A percentile compares a stretch with the other conserved stretches of the same genome.
Evolutionary conservation across 2,888 invertebrate species (phyloP).

Genomic region (Timema cristinae): DNA sequence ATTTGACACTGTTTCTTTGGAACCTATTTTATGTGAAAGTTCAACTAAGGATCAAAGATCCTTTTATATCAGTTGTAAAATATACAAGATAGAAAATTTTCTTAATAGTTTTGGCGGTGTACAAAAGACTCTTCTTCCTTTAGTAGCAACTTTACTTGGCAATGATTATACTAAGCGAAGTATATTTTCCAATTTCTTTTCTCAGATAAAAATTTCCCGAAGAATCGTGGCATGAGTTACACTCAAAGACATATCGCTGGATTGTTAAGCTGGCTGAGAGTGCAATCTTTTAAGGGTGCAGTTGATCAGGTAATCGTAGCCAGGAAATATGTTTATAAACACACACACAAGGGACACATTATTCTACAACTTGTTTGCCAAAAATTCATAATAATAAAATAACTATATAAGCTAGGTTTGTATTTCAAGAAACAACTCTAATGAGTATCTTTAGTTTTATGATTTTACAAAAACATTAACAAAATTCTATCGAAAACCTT

Average conservation of each 20-base stretch:
- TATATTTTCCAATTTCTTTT: constrained; percentile 67
- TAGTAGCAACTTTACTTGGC: constrained; percentile 79
- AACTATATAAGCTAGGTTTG: too few species aligned
- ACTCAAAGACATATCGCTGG: constrained; percentile 67
- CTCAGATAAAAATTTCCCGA: constrained; percentile 58
- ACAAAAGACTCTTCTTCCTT: constrained; percentile 63
- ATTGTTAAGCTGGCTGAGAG: constrained; percentile 71
- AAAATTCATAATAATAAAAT: too few species aligned
- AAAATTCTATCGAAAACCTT: too few species aligned
- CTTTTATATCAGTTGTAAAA: constrained; percentile 59
- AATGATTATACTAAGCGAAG: constrained; percentile 79
- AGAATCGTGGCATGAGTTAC: constrained; percentile 51
- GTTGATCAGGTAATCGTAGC: constrained; percentile 48
- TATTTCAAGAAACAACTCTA: too few species aligned
- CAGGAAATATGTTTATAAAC: background rate
- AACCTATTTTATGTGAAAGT: constrained; percentile 36
- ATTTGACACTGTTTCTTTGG: constrained; percentile 55
- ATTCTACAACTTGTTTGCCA: background rate
- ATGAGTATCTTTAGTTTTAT: too few species aligned
- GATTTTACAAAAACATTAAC: too few species aligned
- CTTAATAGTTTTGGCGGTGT: constrained; percentile 61
- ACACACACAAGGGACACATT: background rate
- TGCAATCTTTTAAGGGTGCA: constrained; percentile 66
- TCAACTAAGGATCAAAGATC: background rate
- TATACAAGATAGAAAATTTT: constrained; percentile 69